Base-by-base conservation (phyloP, 2,888 invertebrate genomes). In the Zhengitettix transpicula region DNA sequence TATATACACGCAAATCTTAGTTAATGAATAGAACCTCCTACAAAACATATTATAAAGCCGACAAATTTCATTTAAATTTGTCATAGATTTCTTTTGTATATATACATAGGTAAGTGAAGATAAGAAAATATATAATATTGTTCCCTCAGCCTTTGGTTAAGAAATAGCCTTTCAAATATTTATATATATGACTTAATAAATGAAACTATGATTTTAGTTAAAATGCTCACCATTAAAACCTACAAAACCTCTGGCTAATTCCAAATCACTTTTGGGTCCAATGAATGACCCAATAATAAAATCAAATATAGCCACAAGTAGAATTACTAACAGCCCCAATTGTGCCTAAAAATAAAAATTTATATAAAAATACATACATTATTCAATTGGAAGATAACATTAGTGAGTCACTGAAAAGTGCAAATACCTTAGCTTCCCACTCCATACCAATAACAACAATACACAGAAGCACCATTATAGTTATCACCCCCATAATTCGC, bases 381-480 rank as follows among this genome's bases (percentile, higher is more conserved):
- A 47, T 1, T 47, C 47, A 14, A n/a, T 14, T 5, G 2, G 47
- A 47, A 47, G 12, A 3, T 47, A n/a, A n/a, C 2, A 14, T 47
- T 47, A 47, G 12, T 28, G 7, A 28, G 28, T 28, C 28, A 28
- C 28, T 5, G n/a, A 5, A 47, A 47, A 47, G n/a, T 14, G 52
- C 57, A 65, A 70, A 68, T 72, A 83, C 87, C 75, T 95, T 94
- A 0, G 94, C 89, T 75, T 97, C 98, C 92, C 96, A 98, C 71
- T 94, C 94, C 85, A 97, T 89, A 52, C 97, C 97, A 62, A 97
- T 85, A 59, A 96, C 85, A 58, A 95, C 94, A 65, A 98, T 89
- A 5, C 86, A 79, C 1, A 94, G 82, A 1, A 98, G 77, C 1
- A 91, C 69, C 0, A 90, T 77, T 66, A 94, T 84, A 0, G 95